phyloP scores from a whole-genome alignment of 2,113 vertebrate genomes.

The Noctilio leporinus region DNA sequence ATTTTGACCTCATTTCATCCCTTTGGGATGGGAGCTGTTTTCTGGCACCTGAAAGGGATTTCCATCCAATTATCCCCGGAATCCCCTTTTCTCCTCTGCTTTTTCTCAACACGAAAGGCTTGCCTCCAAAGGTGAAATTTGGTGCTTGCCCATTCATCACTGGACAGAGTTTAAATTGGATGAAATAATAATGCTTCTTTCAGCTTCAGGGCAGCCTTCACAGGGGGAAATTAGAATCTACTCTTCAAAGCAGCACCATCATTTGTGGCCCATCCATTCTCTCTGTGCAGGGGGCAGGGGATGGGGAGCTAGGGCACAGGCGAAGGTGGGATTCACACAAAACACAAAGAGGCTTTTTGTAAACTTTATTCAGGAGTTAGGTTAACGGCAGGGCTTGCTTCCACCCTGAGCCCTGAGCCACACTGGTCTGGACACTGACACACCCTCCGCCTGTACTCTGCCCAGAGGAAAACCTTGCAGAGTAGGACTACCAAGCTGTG shows the following conservation, averaged over 20 bases:
- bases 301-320: not conserved
- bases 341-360: not conserved
- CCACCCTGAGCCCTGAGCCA: not conserved
- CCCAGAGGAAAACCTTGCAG: not conserved
- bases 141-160: conserved; percentile 55
- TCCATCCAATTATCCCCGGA: conserved; percentile 66
- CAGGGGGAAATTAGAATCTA: conserved; percentile 28
- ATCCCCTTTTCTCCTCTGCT: conserved; percentile 61
- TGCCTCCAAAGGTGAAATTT: conserved; percentile 71
- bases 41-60: conserved; percentile 75
- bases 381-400: not conserved
- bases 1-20: conserved; percentile 70
- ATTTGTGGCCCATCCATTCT: not conserved
- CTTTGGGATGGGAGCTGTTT: conserved; percentile 56
- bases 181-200: conserved; percentile 57
- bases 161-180: conserved; percentile 67
- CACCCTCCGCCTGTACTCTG: accelerated
- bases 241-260: not conserved
- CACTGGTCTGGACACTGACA: not conserved
- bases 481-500: accelerated
- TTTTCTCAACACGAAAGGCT: conserved; percentile 61
- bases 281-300: not conserved
- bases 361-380: not conserved
- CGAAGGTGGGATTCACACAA: not conserved
- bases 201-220: conserved; percentile 57